These are phyloP conservation scores for Eupithecia tripunctaria DNA, from an alignment of 2,888 invertebrate species.

Conservation along the genomic window DNA sequence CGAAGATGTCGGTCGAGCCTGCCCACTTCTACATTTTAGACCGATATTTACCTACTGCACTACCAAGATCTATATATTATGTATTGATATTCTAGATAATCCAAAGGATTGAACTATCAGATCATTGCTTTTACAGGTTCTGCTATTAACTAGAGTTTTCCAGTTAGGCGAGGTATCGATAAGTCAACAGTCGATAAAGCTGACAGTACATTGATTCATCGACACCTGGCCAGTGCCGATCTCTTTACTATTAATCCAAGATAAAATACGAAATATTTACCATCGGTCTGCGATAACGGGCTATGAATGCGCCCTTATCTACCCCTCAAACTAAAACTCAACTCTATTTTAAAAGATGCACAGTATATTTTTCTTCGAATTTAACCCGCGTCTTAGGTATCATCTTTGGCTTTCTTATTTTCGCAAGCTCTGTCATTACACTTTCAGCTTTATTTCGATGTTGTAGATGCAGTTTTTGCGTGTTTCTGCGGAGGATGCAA, in stretches of 20 bases:
- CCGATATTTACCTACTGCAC: too few species aligned
- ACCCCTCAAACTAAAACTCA: conserved; percentile 46
- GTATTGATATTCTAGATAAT: too few species aligned
- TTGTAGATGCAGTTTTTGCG: conserved; percentile 54
- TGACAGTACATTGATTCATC: conserved; percentile 42
- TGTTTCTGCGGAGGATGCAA: conserved; percentile 67
- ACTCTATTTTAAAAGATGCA: conserved; percentile 50
- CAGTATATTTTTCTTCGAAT: conserved; percentile 57
- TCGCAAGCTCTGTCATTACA: conserved; percentile 56
- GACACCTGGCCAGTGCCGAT: conserved; percentile 53
- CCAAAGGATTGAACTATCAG: not conserved
- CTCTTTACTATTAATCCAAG: conserved; percentile 74
- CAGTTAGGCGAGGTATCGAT: conserved; percentile 13
- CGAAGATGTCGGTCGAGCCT: too few species aligned
- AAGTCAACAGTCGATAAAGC: conserved; percentile 36
- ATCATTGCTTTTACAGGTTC: not conserved
- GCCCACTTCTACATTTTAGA: too few species aligned
- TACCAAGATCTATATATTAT: too few species aligned
- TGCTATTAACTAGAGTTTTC: conserved; percentile 20
- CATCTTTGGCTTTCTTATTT: conserved; percentile 83
- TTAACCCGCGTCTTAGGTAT: conserved; percentile 73
- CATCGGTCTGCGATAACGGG: conserved; percentile 74
- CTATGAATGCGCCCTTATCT: conserved; percentile 80
- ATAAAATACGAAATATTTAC: conserved; percentile 82
- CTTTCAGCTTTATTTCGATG: conserved; percentile 58